A percentile compares a stretch with the other conserved stretches of the same genome.
phyloP scores from a whole-genome alignment of 2,888 invertebrate species.

The Caenorhabditis sp. region DNA sequence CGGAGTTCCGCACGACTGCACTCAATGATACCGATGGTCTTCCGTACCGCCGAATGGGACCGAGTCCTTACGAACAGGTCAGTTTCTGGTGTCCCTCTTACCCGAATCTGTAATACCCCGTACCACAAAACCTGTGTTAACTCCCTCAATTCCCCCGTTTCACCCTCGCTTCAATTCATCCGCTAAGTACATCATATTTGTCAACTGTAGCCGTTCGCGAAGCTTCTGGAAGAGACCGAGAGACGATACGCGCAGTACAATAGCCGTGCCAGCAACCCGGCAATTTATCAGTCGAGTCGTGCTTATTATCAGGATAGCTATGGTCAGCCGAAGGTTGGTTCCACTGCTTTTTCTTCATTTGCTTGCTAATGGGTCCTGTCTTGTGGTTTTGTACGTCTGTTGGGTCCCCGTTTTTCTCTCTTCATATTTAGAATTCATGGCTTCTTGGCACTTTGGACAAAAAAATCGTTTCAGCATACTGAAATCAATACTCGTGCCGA shows the following conservation, averaged over 20 bases:
- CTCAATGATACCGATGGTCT: constrained; percentile 59
- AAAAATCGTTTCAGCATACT: constrained; percentile 30
- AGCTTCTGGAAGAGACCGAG: constrained; percentile 76
- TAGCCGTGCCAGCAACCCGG: constrained; percentile 68
- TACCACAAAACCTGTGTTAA: background rate
- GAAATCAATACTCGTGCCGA: constrained; percentile 66
- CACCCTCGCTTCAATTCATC: background rate
- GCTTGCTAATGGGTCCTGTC: constrained; percentile 19
- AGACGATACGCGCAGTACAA: constrained; percentile 75
- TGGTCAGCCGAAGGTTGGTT: constrained; percentile 56
- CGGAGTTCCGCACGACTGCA: constrained; percentile 68
- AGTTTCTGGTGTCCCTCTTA: too few relatives aligned
- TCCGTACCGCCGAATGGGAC: constrained; percentile 64
- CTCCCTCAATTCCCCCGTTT: background rate
- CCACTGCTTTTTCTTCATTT: constrained; percentile 10
- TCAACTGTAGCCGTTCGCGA: constrained; percentile 75
- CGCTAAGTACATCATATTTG: constrained; percentile 32
- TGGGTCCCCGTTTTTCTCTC: background rate
- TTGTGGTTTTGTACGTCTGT: background rate
- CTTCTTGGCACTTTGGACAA: background rate
- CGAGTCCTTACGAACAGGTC: constrained; percentile 73
- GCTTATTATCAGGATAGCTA: constrained; percentile 45
- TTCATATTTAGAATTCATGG: background rate
- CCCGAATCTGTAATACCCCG: too few relatives aligned
- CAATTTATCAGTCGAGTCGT: constrained; percentile 64